phyloP scores from a whole-genome alignment of 2,888 invertebrate genomes.

The Lasioglossum calceatum region DNA sequence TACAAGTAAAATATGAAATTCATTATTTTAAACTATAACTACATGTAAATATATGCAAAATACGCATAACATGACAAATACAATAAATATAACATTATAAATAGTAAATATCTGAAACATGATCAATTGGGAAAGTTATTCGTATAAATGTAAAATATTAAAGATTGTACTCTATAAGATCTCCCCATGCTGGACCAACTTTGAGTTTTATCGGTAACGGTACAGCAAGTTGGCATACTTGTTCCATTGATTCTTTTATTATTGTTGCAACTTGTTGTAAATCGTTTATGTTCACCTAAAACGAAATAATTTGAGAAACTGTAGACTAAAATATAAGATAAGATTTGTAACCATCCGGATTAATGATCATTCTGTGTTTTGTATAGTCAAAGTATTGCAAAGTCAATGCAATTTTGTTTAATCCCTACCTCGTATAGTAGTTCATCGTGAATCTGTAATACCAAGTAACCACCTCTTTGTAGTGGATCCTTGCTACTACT shows the following conservation, averaged over 20 bases:
- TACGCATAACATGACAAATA: constrained; percentile 34
- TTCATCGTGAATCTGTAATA: constrained; percentile 98
- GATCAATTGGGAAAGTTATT: constrained; percentile 25
- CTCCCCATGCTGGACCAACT: constrained; percentile 93
- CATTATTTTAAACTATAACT: constrained; percentile 10
- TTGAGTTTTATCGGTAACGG: constrained; percentile 95
- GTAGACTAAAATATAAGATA: background rate
- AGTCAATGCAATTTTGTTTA: background rate
- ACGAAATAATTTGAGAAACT: background rate
- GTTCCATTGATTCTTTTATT: constrained; percentile 93
- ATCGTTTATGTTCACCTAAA: constrained; percentile 87
- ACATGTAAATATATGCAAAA: constrained; percentile 25
- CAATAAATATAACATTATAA: constrained; percentile 24
- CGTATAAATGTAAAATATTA: constrained; percentile 31
- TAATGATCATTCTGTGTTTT: background rate
- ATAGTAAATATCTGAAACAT: constrained; percentile 33
- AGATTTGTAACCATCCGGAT: background rate
- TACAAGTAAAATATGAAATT: constrained; percentile 31
- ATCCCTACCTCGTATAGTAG: constrained; percentile 92
- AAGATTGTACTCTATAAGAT: constrained; percentile 81
- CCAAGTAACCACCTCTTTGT: constrained; percentile 87
- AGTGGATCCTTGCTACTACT: constrained; percentile 70
- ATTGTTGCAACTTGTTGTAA: constrained; percentile 87
- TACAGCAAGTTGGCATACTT: constrained; percentile 89
- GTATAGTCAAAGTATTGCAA: background rate